A percentile compares a stretch with the other conserved stretches of the same genome.
phyloP scores from a whole-genome alignment of 2,797 vertebrate genomes.

The Pangasius mekongensis region DNA sequence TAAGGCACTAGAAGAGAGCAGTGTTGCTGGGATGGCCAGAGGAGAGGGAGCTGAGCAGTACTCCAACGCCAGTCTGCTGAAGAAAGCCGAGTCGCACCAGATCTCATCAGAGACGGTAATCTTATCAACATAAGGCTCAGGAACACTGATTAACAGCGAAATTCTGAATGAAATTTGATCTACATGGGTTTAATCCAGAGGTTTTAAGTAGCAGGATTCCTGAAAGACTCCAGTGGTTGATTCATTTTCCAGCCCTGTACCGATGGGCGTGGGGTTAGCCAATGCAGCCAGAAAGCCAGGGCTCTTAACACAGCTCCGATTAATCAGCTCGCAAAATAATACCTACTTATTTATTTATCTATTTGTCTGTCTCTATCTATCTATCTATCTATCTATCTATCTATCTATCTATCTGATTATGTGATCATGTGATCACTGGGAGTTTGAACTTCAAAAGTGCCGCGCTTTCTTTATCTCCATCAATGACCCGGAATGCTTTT shows the following conservation, averaged over 20 bases:
- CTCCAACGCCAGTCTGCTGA: slow-evolving; percentile 73
- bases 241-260: background rate
- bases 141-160: background rate
- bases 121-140: background rate
- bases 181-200: background rate
- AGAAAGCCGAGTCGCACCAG: slow-evolving; percentile 63
- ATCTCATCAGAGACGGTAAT: background rate
- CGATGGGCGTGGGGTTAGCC: background rate
- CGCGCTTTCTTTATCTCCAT: slow-evolving; percentile 1
- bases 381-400: no score
- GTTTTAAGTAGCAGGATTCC: no score
- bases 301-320: background rate
- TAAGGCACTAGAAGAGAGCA: background rate
- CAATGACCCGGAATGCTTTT: no score
- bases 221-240: background rate
- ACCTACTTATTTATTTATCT: background rate
- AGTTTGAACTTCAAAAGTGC: slow-evolving; percentile 1
- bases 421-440: background rate
- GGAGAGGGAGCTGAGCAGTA: slow-evolving; percentile 78
- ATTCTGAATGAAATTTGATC: background rate
- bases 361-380: no score
- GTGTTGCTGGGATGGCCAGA: slow-evolving; percentile 71
- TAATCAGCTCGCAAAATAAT: background rate
- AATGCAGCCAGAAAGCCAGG: background rate
- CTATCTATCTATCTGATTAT: no score